phyloP scores from a whole-genome alignment of 2,888 invertebrate species.

The Caenorhabditis sulstoni region DNA sequence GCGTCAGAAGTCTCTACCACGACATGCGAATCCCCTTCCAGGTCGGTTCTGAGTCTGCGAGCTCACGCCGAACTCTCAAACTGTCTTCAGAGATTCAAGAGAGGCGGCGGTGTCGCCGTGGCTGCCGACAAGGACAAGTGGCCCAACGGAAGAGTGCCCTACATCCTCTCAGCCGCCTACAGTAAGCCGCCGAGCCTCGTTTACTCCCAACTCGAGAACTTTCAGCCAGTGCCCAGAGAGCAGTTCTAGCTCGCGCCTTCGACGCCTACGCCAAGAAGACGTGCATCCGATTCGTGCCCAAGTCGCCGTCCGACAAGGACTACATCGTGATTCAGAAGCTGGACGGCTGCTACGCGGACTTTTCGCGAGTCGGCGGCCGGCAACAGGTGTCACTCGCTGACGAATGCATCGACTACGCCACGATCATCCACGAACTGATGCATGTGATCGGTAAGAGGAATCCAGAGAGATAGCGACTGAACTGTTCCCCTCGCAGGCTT shows the following conservation, averaged over 20 bases:
- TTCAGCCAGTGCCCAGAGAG: conserved; percentile 75
- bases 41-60: conserved; percentile 16
- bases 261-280: conserved; percentile 84
- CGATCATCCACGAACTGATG: conserved; percentile 87
- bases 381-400: conserved; percentile 85
- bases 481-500: conserved; percentile 66
- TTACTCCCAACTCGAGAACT: neutral
- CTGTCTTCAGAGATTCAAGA: conserved; percentile 69
- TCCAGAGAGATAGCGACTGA: neutral
- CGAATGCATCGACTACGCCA: conserved; percentile 83
- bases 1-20: conserved; percentile 57
- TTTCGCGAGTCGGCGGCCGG: conserved; percentile 87
- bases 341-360: conserved; percentile 86
- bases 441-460: conserved; percentile 82
- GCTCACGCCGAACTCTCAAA: neutral
- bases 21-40: conserved; percentile 61
- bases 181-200: conserved; percentile 62
- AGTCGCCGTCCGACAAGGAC: conserved; percentile 83
- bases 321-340: conserved; percentile 84
- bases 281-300: conserved; percentile 85
- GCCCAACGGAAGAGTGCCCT: conserved; percentile 79
- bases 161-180: conserved; percentile 77
- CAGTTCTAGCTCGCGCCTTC: conserved; percentile 83
- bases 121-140: conserved; percentile 78
- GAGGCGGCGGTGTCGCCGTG: conserved; percentile 76